These are phyloP conservation scores for Lithophane socia DNA, from an alignment of 2,888 invertebrate species.

Conservation along the genomic window DNA sequence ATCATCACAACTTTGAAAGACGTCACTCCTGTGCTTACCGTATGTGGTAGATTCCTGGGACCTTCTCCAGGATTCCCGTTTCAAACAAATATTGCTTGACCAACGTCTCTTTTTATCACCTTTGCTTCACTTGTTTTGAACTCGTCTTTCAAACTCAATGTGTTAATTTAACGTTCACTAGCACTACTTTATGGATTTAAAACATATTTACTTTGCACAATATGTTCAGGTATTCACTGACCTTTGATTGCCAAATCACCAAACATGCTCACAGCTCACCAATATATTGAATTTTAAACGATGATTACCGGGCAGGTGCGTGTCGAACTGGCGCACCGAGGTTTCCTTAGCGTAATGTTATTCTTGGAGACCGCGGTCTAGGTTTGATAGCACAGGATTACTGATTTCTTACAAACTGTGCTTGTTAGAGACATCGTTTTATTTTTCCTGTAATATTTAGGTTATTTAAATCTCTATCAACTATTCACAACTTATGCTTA, in stretches of 20 bases:
- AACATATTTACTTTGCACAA: neutral
- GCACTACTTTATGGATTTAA: neutral
- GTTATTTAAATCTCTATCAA: neutral
- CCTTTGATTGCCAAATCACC: neutral
- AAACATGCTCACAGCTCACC: no score
- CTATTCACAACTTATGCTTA: no score
- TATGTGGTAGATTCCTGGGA: neutral
- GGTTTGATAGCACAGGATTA: neutral
- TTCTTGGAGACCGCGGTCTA: neutral
- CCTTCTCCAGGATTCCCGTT: neutral
- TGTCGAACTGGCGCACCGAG: neutral
- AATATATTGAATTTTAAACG: neutral
- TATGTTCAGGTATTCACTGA: neutral
- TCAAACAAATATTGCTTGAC: neutral
- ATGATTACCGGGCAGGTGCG: neutral
- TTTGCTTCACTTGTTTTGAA: neutral
- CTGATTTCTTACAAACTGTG: neutral
- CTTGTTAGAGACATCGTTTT: neutral
- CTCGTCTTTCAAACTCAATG: neutral
- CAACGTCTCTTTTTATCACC: no score
- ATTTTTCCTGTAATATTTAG: neutral
- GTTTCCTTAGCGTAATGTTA: constrained; percentile 1
- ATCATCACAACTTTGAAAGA: neutral
- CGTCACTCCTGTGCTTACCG: neutral
- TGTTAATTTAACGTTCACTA: neutral